phyloP scores from a whole-genome alignment of 2,888 invertebrate genomes.

The Neuroscelio doddi region DNA sequence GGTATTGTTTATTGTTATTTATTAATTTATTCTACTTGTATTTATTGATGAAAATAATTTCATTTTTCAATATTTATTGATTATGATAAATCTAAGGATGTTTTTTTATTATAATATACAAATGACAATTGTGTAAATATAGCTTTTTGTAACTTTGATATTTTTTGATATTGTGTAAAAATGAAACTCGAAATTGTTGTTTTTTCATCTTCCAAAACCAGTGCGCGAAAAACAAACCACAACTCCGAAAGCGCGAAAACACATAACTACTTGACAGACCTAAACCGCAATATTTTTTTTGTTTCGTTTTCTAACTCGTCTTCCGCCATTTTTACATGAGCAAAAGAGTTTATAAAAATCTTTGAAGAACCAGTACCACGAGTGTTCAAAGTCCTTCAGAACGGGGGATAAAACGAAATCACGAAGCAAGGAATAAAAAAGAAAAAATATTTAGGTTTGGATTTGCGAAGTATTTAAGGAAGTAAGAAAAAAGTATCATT shows the following conservation, averaged over 20 bases:
- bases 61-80: no score
- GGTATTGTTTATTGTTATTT: no score
- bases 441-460: conserved; percentile 17
- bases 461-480: conserved; percentile 1
- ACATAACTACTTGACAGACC: neutral
- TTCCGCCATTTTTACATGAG: conserved; percentile 6
- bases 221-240: conserved; percentile 3
- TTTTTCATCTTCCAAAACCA: no score
- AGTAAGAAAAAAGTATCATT: neutral
- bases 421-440: conserved; percentile 1
- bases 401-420: neutral
- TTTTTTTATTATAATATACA: no score
- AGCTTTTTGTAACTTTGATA: no score
- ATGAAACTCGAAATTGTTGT: neutral
- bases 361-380: conserved; percentile 1
- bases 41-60: no score
- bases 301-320: conserved; percentile 3
- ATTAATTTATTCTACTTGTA: no score
- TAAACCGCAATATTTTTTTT: conserved; percentile 10
- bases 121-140: no score
- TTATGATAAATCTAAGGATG: no score
- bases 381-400: conserved; percentile 8
- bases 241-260: neutral
- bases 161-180: neutral
- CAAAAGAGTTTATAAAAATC: conserved; percentile 6